Evolutionary conservation across 2,888 invertebrate genomes (phyloP).

Genomic region (Cyaniris semiargus): DNA sequence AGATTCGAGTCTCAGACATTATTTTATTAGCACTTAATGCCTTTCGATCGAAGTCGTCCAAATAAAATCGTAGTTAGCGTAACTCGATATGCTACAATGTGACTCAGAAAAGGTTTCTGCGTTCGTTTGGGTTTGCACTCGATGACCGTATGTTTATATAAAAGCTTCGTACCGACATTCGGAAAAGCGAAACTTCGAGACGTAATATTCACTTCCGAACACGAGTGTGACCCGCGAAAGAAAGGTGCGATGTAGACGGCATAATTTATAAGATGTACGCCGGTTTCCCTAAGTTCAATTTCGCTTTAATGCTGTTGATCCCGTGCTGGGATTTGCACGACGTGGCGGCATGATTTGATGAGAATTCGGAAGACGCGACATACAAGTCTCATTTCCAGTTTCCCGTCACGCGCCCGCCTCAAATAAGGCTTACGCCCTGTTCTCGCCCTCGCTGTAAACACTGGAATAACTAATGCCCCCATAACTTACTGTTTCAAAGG

Average conservation of each 20-base stretch:
- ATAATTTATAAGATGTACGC: slow-evolving; percentile 44
- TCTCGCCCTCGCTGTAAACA: slow-evolving; percentile 64
- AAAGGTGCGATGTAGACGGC: slow-evolving; percentile 22
- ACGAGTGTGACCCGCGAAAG: slow-evolving; percentile 8
- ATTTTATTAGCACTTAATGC: background rate
- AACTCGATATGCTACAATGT: background rate
- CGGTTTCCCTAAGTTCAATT: slow-evolving; percentile 64
- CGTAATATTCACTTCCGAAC: slow-evolving; percentile 1
- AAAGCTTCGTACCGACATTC: background rate
- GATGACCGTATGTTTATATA: slow-evolving; percentile 15
- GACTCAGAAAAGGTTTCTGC: background rate
- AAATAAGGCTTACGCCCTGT: slow-evolving; percentile 73
- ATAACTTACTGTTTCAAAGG: slow-evolving; percentile 45
- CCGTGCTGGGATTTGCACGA: slow-evolving; percentile 75
- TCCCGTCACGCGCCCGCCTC: slow-evolving; percentile 77
- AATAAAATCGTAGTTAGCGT: background rate
- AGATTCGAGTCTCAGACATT: background rate
- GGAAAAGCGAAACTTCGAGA: background rate
- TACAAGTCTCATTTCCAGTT: slow-evolving; percentile 72
- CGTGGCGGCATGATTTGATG: slow-evolving; percentile 77
- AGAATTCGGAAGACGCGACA: slow-evolving; percentile 69
- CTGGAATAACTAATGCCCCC: slow-evolving; percentile 71
- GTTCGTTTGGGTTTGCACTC: slow-evolving; percentile 24
- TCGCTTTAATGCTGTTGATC: slow-evolving; percentile 74
- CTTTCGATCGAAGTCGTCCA: background rate